Evolutionary conservation across 2,113 vertebrate species (phyloP).

Genomic region (Strix uralensis): DNA sequence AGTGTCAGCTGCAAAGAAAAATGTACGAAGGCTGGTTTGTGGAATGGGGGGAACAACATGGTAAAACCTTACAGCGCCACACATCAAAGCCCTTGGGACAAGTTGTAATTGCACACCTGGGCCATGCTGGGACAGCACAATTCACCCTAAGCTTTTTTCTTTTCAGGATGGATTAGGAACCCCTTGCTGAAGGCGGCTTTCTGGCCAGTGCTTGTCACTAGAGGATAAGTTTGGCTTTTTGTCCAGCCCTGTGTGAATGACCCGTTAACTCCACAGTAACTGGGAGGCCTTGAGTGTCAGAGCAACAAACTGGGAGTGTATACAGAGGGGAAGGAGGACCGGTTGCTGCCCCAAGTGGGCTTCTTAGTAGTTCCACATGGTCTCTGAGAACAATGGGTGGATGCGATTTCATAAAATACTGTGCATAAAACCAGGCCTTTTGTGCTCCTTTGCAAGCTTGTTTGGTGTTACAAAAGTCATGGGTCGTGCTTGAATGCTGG

Average conservation of each 20-base stretch:
- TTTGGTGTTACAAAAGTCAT: neutral
- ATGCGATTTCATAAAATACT: neutral
- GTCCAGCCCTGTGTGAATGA: neutral
- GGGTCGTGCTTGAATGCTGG: neutral
- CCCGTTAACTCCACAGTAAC: neutral
- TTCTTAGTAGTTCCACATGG: neutral
- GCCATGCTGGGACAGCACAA: neutral
- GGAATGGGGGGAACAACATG: neutral
- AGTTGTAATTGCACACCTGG: neutral
- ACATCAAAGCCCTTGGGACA: neutral
- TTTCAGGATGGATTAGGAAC: neutral
- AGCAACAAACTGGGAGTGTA: neutral
- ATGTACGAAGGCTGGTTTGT: neutral
- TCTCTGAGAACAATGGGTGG: neutral
- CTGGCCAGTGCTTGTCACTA: neutral
- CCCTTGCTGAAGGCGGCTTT: neutral
- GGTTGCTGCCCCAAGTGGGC: neutral
- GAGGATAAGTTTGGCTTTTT: neutral
- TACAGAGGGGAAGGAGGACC: neutral
- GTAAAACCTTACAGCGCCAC: neutral
- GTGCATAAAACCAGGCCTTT: neutral
- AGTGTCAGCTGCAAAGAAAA: neutral
- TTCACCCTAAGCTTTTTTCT: neutral
- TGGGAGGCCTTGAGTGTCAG: neutral
- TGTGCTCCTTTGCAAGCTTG: neutral